Conservation (phyloP, 2,888 invertebrate species). For the Theretra japonica region DNA sequence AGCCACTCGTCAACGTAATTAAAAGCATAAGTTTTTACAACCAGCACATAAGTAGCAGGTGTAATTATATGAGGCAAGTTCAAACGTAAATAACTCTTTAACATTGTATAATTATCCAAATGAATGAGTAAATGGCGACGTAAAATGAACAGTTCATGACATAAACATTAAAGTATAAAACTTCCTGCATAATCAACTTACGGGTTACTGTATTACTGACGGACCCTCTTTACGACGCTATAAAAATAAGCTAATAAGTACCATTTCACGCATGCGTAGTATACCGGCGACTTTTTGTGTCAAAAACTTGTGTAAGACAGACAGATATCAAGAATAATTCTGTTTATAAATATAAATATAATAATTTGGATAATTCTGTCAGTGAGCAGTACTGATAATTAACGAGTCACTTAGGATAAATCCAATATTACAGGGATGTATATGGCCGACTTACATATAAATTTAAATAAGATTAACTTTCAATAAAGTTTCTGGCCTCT, state of each 20-base stretch:
- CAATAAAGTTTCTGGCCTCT: too few species aligned
- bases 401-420: too few species aligned
- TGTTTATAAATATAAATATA: too few species aligned
- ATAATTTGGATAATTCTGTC: too few species aligned
- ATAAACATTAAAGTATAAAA: slow-evolving; percentile 10
- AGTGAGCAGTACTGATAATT: too few species aligned
- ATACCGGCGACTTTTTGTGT: not conserved
- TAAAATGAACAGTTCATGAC: slow-evolving; percentile 19
- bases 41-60: not conserved
- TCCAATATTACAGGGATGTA: too few species aligned
- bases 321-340: too few species aligned
- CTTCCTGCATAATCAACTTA: slow-evolving; percentile 22
- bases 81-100: slow-evolving; percentile 8
- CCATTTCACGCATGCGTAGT: not conserved
- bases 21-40: slow-evolving; percentile 3
- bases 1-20: not conserved
- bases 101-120: slow-evolving; percentile 17
- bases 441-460: too few species aligned
- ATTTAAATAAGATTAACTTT: too few species aligned
- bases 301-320: too few species aligned
- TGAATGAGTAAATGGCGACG: slow-evolving; percentile 15
- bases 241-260: slow-evolving; percentile 48
- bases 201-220: slow-evolving; percentile 8
- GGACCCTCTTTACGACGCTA: slow-evolving; percentile 38
- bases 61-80: slow-evolving; percentile 8